Conservation (phyloP, 2,113 vertebrate species). For the Syngnathus typhle region DNA sequence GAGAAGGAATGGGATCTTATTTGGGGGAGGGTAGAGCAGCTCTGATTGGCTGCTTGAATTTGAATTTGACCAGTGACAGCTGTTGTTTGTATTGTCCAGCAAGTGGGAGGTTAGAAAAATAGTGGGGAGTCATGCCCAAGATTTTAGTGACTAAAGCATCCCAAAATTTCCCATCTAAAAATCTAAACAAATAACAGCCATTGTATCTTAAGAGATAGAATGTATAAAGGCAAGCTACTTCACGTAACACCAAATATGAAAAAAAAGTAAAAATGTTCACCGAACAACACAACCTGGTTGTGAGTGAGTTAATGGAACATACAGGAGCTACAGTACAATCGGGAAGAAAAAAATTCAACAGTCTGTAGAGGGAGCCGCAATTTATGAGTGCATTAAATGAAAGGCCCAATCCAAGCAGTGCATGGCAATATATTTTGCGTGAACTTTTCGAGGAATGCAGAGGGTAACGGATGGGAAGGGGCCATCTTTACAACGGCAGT, state of each 20-base stretch:
- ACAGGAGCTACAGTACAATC: conserved; percentile 19
- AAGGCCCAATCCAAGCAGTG: conserved; percentile 21
- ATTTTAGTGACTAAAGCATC: conserved; percentile 3
- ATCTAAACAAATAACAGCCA: neutral
- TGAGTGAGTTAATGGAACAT: conserved; percentile 10
- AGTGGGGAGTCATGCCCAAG: conserved; percentile 28
- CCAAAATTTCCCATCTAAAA: neutral
- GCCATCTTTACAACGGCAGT: conserved; percentile 38
- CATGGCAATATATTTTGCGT: conserved; percentile 32
- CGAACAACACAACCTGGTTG: neutral
- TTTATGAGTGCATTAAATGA: conserved; percentile 37
- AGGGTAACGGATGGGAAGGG: conserved; percentile 44
- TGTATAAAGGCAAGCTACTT: conserved; percentile 4
- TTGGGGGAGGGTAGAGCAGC: neutral
- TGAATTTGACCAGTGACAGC: conserved; percentile 38
- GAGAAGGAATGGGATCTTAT: neutral
- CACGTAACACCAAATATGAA: neutral
- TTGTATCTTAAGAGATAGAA: neutral
- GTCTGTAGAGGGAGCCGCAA: conserved; percentile 8
- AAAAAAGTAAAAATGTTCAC: neutral
- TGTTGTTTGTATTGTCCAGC: conserved; percentile 31
- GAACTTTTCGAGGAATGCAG: conserved; percentile 52
- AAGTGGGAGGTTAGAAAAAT: conserved; percentile 15
- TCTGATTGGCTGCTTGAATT: conserved; percentile 43
- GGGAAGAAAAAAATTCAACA: conserved; percentile 20